phyloP scores from a whole-genome alignment of 2,113 vertebrate genomes.

The Monarcha castaneiventris region DNA sequence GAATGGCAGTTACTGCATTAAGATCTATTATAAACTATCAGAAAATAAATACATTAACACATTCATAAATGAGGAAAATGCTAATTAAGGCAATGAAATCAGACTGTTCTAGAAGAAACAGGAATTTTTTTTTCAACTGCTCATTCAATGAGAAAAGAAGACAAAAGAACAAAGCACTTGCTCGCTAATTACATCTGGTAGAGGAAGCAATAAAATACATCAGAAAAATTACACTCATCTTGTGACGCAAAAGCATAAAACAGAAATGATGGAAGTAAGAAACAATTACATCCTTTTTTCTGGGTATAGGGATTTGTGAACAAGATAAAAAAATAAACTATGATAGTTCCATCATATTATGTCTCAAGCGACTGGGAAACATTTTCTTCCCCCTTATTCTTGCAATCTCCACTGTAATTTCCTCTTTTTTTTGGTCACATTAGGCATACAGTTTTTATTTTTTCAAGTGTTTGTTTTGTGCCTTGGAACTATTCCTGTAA shows the following conservation, averaged over 20 bases:
- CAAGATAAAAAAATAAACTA: background rate
- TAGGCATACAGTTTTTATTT: background rate
- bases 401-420: background rate
- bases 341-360: background rate
- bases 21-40: background rate
- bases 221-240: background rate
- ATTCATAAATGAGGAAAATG: background rate
- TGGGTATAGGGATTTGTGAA: background rate
- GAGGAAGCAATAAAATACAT: background rate
- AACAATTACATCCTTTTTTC: background rate
- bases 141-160: background rate
- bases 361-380: background rate
- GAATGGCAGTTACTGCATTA: background rate
- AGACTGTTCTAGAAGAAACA: background rate
- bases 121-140: background rate
- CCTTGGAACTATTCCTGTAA: background rate
- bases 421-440: background rate
- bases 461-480: background rate
- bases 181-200: background rate
- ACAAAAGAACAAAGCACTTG: background rate
- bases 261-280: background rate
- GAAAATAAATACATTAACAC: conserved; percentile 19
- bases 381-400: background rate
- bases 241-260: background rate
- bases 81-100: conserved; percentile 5